These are phyloP conservation scores for Rhopalosiphum nymphaeae DNA, from an alignment of 2,888 invertebrate genomes.

Conservation along the genomic window DNA sequence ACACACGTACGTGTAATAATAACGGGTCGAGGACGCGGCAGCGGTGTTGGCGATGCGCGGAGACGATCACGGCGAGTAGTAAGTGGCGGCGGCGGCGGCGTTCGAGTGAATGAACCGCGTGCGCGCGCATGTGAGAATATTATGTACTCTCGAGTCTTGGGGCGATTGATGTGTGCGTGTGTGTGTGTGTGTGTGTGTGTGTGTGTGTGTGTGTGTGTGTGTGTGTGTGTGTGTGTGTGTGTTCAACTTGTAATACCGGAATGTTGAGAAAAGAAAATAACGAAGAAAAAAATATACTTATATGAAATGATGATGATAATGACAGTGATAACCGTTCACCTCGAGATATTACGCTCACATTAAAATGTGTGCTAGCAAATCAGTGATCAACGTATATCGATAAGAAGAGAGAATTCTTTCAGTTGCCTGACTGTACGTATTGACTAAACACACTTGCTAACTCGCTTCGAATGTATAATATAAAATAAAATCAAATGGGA, in stretches of 20 bases:
- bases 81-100: conserved; percentile 10
- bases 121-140: conserved; percentile 6
- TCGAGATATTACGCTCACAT: not conserved
- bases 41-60: conserved; percentile 10
- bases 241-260: conserved; percentile 31
- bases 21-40: conserved; percentile 53
- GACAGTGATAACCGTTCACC: conserved; percentile 47
- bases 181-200: not conserved
- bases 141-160: conserved; percentile 19
- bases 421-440: conserved; percentile 24
- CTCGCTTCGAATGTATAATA: not conserved
- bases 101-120: conserved; percentile 58
- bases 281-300: not conserved
- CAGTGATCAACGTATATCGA: conserved; percentile 28
- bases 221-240: not conserved
- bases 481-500: not conserved
- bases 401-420: conserved; percentile 15
- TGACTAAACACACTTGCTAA: not conserved
- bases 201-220: not conserved
- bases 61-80: conserved; percentile 1
- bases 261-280: conserved; percentile 41
- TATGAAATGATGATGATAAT: conserved; percentile 26
- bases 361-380: not conserved
- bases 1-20: conserved; percentile 30
- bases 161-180: conserved; percentile 26